Percentiles rank a stretch among this genome's conserved stretches.
phyloP scores from a whole-genome alignment of 2,797 vertebrate genomes.

The Gymnocypris eckloni region DNA sequence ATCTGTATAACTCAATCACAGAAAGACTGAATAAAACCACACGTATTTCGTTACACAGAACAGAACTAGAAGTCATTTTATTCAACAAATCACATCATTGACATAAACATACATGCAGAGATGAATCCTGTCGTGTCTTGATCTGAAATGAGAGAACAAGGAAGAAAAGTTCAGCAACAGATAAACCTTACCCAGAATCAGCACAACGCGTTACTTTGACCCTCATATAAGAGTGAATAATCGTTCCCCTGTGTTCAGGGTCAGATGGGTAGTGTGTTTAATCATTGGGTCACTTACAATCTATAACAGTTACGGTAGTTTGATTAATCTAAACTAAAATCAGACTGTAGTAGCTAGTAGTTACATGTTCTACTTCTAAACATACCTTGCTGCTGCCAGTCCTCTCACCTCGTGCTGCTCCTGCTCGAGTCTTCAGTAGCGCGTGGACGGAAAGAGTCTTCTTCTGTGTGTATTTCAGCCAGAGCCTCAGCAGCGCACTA shows the following conservation, averaged over 20 bases:
- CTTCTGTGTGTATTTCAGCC: neutral
- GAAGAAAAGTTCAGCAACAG: neutral
- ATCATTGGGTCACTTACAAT: constrained; percentile 57
- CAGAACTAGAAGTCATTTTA: neutral
- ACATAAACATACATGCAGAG: neutral
- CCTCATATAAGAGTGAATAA: constrained; percentile 52
- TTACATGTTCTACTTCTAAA: neutral
- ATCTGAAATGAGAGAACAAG: neutral
- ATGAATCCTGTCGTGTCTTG: neutral
- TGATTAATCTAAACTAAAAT: neutral
- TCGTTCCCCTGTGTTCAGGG: constrained; percentile 49
- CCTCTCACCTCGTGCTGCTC: neutral
- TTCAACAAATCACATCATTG: neutral
- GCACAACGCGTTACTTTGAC: neutral
- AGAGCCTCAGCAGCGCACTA: neutral
- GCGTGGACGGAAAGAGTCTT: neutral
- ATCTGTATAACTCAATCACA: no score
- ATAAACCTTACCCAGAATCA: neutral
- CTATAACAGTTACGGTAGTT: neutral
- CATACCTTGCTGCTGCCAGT: neutral
- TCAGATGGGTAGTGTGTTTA: constrained; percentile 64
- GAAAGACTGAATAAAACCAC: no score
- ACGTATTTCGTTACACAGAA: no score
- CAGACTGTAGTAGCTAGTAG: neutral
- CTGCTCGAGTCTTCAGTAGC: neutral